Percentiles rank a stretch among this genome's conserved stretches.
These are phyloP conservation scores for Ia io DNA, from an alignment of 2,113 vertebrate genomes.

Conservation along the genomic window DNA sequence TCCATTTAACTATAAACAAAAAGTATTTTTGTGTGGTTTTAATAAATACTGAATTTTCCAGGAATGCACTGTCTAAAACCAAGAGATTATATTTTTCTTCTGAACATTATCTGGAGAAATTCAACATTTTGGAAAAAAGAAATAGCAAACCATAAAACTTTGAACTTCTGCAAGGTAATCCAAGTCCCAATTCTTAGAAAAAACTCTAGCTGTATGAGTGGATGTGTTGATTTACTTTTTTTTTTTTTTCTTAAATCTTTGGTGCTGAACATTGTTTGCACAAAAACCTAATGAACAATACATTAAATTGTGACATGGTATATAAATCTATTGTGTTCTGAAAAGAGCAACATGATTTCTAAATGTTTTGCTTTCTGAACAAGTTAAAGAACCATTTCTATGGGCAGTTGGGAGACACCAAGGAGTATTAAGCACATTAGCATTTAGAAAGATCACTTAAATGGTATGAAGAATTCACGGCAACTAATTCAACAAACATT, in stretches of 20 bases:
- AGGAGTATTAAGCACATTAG: background rate
- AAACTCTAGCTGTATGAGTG: background rate
- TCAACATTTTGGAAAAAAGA: constrained; percentile 26
- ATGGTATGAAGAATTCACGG: constrained; percentile 3
- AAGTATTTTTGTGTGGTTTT: constrained; percentile 21
- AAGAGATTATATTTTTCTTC: constrained; percentile 24
- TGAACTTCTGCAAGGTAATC: constrained; percentile 26
- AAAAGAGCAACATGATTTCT: constrained; percentile 21
- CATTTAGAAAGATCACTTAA: constrained; percentile 30
- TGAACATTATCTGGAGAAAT: constrained; percentile 30
- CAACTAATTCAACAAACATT: constrained; percentile 17
- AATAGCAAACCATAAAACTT: constrained; percentile 19
- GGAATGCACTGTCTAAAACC: constrained; percentile 22
- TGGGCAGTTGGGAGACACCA: background rate
- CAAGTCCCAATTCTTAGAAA: background rate
- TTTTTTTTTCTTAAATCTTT: constrained; percentile 32
- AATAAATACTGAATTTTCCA: constrained; percentile 31
- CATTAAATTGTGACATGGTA: background rate
- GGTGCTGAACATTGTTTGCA: constrained; percentile 26
- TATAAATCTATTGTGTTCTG: background rate
- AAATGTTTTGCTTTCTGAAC: constrained; percentile 16
- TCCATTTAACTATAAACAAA: background rate
- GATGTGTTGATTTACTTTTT: constrained; percentile 30
- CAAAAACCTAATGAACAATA: constrained; percentile 26
- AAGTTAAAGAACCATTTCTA: background rate